Conservation (phyloP, 2,888 invertebrate genomes). For the Eupeodes luniger region DNA sequence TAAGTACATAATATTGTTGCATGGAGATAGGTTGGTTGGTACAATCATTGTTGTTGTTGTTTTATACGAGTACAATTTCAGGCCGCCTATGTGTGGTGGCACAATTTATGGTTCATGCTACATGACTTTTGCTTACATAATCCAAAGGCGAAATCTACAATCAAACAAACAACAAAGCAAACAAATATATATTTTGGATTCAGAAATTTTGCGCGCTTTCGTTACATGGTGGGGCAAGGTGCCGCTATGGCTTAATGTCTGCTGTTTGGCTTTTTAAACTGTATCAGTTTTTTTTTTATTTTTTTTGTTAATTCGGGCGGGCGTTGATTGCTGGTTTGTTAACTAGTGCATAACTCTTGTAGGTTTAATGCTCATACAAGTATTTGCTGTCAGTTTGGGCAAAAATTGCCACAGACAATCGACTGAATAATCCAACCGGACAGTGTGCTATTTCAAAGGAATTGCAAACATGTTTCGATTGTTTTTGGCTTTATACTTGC, state of each 20-base stretch:
- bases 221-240: constrained; percentile 8
- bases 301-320: constrained; percentile 53
- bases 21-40: constrained; percentile 61
- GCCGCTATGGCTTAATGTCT: constrained; percentile 18
- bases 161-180: constrained; percentile 52
- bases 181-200: constrained; percentile 34
- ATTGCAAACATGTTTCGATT: neutral
- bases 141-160: constrained; percentile 33
- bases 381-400: constrained; percentile 32
- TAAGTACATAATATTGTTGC: neutral
- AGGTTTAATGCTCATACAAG: constrained; percentile 16
- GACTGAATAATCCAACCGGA: constrained; percentile 55
- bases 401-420: constrained; percentile 49
- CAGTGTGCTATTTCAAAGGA: constrained; percentile 36
- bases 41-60: constrained; percentile 20
- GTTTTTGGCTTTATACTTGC: neutral
- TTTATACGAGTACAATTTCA: constrained; percentile 19
- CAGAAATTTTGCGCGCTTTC: constrained; percentile 41
- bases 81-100: constrained; percentile 40
- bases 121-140: constrained; percentile 71
- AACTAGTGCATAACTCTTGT: constrained; percentile 71
- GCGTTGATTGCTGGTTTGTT: constrained; percentile 64
- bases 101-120: constrained; percentile 72
- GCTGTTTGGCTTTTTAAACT: constrained; percentile 44
- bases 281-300: constrained; percentile 39